Evolutionary conservation across 1,140 invertebrate genomes (phyloP), one percentile per base, ranked within the genome.

Genomic region (Andrena cerasifolii): DNA sequence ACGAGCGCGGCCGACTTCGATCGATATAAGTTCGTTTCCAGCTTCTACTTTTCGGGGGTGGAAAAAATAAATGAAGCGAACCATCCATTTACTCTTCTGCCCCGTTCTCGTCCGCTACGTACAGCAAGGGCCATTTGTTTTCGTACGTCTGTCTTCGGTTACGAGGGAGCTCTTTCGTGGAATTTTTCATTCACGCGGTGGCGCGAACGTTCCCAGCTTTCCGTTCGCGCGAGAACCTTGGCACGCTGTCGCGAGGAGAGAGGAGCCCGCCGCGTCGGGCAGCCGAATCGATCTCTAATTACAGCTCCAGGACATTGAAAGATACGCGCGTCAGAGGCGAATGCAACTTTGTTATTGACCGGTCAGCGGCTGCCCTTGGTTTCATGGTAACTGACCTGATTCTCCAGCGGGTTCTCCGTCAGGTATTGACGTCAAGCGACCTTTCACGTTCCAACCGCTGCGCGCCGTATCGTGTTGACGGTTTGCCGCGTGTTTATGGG

Each of bases 341-440:
- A 58, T 58, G 63, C 73, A 76, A 76, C 40, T 68, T 76, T 68
- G 40, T 76, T 67, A 76, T 76, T 58, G 73, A 76, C 53, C 63
- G 40, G 40, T 14, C 21, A 43, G 16, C 40, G 14, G 16, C 16
- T 76, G 53, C 14, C 73, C 73, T 76, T 76, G 73, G 63, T 68
- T 36, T 58, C 53, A 67, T 68, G 63, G 53, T 68, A 56, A 49
- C 63, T 76, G 73, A 76, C 73, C 73, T 76, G 63, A 76, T 76
- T 76, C 58, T 6, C 73, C 26, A 47, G 56, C 53, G 40, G 28
- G 63, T 47, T 58, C 31, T 56, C 47, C 51, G 53, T 36, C 63
- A 28, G 63, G 18, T 68, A 76, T 76, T 67, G 73, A 76, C 73
- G 73, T 68, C 73, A 68, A 67, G 0, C 58, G 73, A 76, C 73